phyloP scores from a whole-genome alignment of 1,140 invertebrate genomes.

The Tribolium madens region DNA sequence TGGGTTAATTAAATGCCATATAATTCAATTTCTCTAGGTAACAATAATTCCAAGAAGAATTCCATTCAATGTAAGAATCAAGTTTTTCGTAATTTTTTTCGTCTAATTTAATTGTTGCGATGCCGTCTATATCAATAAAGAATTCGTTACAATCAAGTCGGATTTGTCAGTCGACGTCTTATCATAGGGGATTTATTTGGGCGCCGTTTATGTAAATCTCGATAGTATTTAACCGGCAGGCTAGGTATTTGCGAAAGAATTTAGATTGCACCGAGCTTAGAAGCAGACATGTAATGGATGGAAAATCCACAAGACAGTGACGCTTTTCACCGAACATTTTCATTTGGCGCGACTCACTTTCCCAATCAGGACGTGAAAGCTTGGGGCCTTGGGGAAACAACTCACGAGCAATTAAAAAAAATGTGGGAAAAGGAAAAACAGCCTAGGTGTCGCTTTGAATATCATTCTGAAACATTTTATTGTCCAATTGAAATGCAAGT shows the following conservation, averaged over 20 bases:
- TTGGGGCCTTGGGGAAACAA: neutral
- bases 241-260: conserved; percentile 28
- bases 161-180: conserved; percentile 10
- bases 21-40: neutral
- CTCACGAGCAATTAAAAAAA: conserved; percentile 16
- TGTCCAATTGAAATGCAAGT: neutral
- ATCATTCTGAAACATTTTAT: too few species aligned
- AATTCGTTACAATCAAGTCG: conserved; percentile 3
- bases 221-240: conserved; percentile 15
- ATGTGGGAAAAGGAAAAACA: neutral
- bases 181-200: conserved; percentile 32
- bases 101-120: neutral
- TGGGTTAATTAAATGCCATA: neutral
- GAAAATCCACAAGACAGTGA: conserved; percentile 7
- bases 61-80: neutral
- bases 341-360: neutral
- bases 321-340: conserved; percentile 10
- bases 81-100: neutral
- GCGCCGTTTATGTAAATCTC: conserved; percentile 29
- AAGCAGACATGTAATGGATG: conserved; percentile 29
- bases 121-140: neutral
- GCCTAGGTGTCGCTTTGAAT: neutral
- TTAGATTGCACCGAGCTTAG: conserved; percentile 32
- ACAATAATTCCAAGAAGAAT: neutral
- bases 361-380: neutral